Percentiles rank a stretch among this genome's conserved stretches.
These are phyloP conservation scores for Chlorodrepanis virens DNA, from an alignment of 2,113 vertebrate genomes.

Conservation along the genomic window DNA sequence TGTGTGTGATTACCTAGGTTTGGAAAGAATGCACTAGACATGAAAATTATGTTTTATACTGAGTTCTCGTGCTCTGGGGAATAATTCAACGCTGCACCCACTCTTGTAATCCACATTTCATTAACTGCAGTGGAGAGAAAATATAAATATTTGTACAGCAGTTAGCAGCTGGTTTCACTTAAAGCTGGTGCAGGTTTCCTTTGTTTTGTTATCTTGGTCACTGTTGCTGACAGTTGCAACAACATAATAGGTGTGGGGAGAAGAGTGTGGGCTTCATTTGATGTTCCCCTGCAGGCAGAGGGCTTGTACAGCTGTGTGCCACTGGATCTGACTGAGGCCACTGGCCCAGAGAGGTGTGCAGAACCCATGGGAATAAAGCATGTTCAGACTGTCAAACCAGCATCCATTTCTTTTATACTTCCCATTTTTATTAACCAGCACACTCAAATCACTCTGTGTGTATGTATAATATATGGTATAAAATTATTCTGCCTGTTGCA, in stretches of 20 bases:
- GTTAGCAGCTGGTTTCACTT: conserved; percentile 23
- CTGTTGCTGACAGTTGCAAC: not conserved
- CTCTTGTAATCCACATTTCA: conserved; percentile 53
- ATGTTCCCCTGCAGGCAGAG: not conserved
- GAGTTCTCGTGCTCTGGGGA: conserved; percentile 37
- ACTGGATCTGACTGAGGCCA: not conserved
- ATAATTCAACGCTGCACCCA: conserved; percentile 58
- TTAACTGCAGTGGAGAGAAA: conserved; percentile 53
- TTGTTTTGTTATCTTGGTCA: not conserved
- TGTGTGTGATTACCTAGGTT: conserved; percentile 34
- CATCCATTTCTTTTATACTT: not conserved
- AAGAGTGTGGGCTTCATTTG: not conserved
- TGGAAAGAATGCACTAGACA: conserved; percentile 48
- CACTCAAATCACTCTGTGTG: not conserved
- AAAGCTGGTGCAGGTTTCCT: not conserved
- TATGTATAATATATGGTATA: not conserved
- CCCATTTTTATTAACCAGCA: not conserved
- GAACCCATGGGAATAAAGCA: not conserved
- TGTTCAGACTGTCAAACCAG: not conserved
- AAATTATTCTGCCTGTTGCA: not conserved
- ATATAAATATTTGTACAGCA: conserved; percentile 41
- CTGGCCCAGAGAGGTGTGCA: not conserved
- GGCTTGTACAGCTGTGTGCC: not conserved
- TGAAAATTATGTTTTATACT: conserved; percentile 34
- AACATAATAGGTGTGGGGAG: not conserved